phyloP scores from a whole-genome alignment of 2,888 invertebrate genomes.

The Acanthoscelides obtectus region DNA sequence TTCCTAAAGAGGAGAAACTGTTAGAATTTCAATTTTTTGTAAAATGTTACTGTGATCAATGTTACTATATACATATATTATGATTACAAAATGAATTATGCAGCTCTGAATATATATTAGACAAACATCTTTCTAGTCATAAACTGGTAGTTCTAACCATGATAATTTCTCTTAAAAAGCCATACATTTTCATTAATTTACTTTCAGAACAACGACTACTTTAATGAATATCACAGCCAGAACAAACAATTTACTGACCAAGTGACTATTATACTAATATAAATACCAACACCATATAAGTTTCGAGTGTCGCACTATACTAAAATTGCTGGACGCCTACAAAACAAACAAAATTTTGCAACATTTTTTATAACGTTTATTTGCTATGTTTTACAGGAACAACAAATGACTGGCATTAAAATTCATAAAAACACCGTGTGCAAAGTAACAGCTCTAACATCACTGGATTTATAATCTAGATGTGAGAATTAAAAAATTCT shows the following conservation, averaged over 20 bases:
- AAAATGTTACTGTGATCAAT: too few relatives aligned
- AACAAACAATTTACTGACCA: neutral
- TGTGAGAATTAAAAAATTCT: neutral
- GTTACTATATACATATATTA: too few relatives aligned
- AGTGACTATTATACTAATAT: neutral
- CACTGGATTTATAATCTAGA: neutral
- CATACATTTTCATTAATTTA: too few relatives aligned
- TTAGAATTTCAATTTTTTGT: too few relatives aligned
- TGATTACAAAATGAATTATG: neutral
- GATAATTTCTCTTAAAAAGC: neutral
- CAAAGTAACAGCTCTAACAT: neutral
- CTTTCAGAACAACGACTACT: neutral
- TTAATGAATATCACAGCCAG: neutral
- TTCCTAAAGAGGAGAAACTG: too few relatives aligned
- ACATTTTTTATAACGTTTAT: neutral
- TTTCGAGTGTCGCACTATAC: neutral
- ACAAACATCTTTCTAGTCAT: neutral
- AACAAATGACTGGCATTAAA: neutral
- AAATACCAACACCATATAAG: neutral
- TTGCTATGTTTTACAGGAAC: neutral
- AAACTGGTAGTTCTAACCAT: neutral
- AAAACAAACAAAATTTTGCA: neutral
- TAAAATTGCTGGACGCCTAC: neutral
- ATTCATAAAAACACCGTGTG: neutral
- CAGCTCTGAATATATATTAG: neutral